These are phyloP conservation scores for Lobophora halterata DNA, from an alignment of 2,888 invertebrate genomes.

Conservation along the genomic window DNA sequence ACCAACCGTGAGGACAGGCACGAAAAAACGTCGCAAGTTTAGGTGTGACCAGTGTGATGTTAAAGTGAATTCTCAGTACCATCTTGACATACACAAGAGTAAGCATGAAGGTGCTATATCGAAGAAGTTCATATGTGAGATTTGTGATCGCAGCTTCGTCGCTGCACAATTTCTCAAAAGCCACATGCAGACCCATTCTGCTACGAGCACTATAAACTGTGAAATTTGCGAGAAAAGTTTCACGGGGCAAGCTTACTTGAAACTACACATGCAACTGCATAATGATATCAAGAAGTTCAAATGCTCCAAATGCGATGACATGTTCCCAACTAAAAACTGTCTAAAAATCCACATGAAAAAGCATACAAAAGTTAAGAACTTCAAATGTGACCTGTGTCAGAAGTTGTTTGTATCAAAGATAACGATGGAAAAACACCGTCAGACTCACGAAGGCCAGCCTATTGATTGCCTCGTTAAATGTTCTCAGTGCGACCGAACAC, in stretches of 20 bases:
- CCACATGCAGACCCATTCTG: conserved; percentile 74
- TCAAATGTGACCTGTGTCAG: conserved; percentile 70
- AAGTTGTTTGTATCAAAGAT: conserved; percentile 74
- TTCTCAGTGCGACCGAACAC: conserved; percentile 67
- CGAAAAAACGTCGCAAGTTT: conserved; percentile 69
- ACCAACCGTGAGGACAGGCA: conserved; percentile 49
- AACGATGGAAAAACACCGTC: conserved; percentile 73
- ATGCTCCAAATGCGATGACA: conserved; percentile 72
- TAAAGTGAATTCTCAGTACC: conserved; percentile 74
- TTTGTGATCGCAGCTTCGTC: conserved; percentile 71
- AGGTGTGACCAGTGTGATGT: conserved; percentile 74
- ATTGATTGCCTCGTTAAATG: conserved; percentile 74
- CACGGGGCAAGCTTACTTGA: conserved; percentile 72
- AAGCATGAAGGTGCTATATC: conserved; percentile 69
- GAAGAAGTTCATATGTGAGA: conserved; percentile 69
- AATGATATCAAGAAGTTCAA: conserved; percentile 75
- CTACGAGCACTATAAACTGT: conserved; percentile 68
- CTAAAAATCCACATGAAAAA: conserved; percentile 75
- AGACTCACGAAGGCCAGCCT: conserved; percentile 69
- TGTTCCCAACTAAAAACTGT: conserved; percentile 74
- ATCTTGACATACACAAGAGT: conserved; percentile 71
- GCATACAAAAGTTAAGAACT: conserved; percentile 74
- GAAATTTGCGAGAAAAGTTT: conserved; percentile 71
- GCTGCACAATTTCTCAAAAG: conserved; percentile 74
- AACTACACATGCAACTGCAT: conserved; percentile 73